Conservation (phyloP, 2,797 vertebrate genomes). For the Lepilemur septentrionalis region DNA sequence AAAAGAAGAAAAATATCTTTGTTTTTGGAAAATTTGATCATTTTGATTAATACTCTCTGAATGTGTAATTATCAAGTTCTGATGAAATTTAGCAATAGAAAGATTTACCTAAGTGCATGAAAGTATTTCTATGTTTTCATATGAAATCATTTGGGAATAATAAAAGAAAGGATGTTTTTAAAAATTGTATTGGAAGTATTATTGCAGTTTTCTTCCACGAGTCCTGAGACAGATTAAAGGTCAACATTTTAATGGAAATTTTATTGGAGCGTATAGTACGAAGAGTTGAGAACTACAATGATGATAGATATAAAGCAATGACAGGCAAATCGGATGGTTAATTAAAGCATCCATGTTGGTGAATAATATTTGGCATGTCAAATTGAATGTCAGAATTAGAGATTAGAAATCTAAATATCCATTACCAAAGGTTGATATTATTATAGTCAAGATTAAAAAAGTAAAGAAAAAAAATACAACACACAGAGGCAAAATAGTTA, state of each 20-base stretch:
- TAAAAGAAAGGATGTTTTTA: constrained; percentile 2
- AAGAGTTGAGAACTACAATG: neutral
- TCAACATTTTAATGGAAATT: constrained; percentile 24
- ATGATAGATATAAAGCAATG: neutral
- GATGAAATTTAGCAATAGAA: neutral
- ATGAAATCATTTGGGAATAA: neutral
- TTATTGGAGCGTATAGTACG: neutral
- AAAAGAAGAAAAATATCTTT: neutral
- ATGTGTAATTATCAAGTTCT: neutral
- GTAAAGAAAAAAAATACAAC: neutral
- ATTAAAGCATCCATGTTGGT: constrained; percentile 19
- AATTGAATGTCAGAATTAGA: neutral
- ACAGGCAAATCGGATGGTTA: constrained; percentile 1
- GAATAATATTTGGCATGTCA: constrained; percentile 9
- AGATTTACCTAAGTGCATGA: neutral
- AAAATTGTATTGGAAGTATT: neutral
- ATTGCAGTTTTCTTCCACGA: constrained; percentile 10
- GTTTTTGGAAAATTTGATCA: neutral
- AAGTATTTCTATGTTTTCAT: neutral
- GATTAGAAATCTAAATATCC: constrained; percentile 5
- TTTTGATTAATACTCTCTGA: neutral
- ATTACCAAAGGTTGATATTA: neutral
- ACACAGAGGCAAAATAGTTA: neutral
- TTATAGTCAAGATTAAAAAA: neutral
- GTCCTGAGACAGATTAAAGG: neutral